A percentile compares a stretch with the other conserved stretches of the same genome.
Evolutionary conservation across 1,140 invertebrate species (phyloP).

Genomic region (Matsumurasca onukii): DNA sequence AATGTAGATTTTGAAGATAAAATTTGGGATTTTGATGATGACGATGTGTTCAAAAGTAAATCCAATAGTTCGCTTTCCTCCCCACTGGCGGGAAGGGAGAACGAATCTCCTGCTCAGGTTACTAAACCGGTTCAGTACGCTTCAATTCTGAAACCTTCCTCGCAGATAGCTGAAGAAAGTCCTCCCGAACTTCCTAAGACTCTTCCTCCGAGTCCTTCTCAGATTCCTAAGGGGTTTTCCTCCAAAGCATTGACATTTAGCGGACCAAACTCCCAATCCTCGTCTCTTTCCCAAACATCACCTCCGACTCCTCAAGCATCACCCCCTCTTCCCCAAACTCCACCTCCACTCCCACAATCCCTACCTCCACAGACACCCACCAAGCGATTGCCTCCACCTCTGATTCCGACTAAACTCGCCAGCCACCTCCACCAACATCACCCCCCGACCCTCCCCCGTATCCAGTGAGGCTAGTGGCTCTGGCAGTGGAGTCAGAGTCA

Average conservation of each 20-base stretch:
- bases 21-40: slow-evolving; percentile 71
- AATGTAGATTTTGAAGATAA: slow-evolving; percentile 68
- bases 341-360: not conserved
- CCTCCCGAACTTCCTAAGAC: not conserved
- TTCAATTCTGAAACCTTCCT: slow-evolving; percentile 4
- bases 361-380: not conserved
- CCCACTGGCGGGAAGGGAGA: not conserved
- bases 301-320: not conserved
- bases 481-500: not conserved
- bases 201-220: not conserved
- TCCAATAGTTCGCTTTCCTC: slow-evolving; percentile 28
- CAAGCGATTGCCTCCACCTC: not conserved
- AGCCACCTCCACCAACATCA: not conserved
- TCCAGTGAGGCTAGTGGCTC: not conserved
- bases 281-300: not conserved
- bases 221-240: not conserved
- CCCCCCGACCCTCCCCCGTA: not conserved
- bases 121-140: not conserved
- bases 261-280: not conserved
- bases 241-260: no score
- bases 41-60: slow-evolving; percentile 50
- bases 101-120: not conserved
- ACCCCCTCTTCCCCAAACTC: not conserved
- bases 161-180: not conserved
- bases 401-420: not conserved